phyloP scores from a whole-genome alignment of 2,888 invertebrate genomes.

The Protophormia terraenovae region DNA sequence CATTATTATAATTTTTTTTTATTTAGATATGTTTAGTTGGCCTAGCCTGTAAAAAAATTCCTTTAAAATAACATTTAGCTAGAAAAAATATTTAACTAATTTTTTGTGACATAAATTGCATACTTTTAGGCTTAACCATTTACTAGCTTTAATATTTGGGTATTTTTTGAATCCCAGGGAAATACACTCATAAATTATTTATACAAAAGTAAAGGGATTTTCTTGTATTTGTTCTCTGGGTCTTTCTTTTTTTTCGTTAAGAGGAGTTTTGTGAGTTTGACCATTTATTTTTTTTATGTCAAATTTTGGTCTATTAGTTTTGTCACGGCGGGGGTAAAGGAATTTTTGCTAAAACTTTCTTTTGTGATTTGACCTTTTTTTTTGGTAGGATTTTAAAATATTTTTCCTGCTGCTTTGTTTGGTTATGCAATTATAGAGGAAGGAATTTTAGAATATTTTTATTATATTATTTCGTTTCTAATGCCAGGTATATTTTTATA shows the following conservation, averaged over 20 bases:
- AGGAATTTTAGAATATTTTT: background rate
- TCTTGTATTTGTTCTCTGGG: background rate
- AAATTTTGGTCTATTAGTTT: background rate
- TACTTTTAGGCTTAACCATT: conserved; percentile 59
- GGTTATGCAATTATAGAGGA: background rate
- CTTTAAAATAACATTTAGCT: conserved; percentile 15
- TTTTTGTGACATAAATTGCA: conserved; percentile 58
- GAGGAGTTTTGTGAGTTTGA: background rate
- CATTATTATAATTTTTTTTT: background rate
- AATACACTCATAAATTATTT: conserved; percentile 58
- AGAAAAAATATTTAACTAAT: conserved; percentile 44
- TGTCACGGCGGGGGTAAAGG: background rate
- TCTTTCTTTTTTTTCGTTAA: background rate
- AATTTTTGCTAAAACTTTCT: background rate
- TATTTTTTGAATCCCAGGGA: conserved; percentile 10
- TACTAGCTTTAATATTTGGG: background rate
- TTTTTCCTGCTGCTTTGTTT: background rate
- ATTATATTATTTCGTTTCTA: background rate
- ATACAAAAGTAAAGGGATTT: conserved; percentile 44
- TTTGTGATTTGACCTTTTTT: conserved; percentile 38
- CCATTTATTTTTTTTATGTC: conserved; percentile 18
- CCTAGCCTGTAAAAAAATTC: background rate
- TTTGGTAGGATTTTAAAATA: conserved; percentile 16
- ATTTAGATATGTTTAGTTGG: background rate
- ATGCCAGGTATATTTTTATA: background rate